Evolutionary conservation across 2,113 vertebrate species (phyloP).

Genomic region (Eidolon helvum): DNA sequence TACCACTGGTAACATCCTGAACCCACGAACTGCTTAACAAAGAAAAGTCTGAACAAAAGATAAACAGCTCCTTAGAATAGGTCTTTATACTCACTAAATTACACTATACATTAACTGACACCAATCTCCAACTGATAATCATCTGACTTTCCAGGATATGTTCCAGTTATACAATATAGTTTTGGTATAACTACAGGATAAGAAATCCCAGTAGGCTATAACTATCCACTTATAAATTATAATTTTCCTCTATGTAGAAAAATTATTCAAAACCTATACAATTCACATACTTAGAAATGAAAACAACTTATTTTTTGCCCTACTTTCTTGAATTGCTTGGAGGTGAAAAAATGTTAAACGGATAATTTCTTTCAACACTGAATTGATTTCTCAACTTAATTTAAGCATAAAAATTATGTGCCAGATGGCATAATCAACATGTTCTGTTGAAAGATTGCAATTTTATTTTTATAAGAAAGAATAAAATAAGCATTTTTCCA

Average conservation of each 20-base stretch:
- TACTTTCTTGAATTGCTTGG: constrained; percentile 62
- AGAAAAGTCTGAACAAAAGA: constrained; percentile 20
- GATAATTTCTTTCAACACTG: constrained; percentile 74
- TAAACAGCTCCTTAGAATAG: background rate
- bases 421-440: constrained; percentile 66
- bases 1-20: background rate
- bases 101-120: background rate
- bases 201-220: constrained; percentile 9
- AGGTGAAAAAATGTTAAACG: constrained; percentile 70
- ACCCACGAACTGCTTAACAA: background rate
- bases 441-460: constrained; percentile 74
- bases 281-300: constrained; percentile 70
- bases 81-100: background rate
- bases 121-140: background rate
- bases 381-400: constrained; percentile 73
- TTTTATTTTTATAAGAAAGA: constrained; percentile 74
- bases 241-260: constrained; percentile 56
- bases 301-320: constrained; percentile 70
- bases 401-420: constrained; percentile 74
- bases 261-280: constrained; percentile 62
- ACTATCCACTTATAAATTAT: constrained; percentile 72
- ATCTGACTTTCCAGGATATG: background rate
- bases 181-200: background rate
- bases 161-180: background rate
- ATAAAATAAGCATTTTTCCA: constrained; percentile 70